phyloP scores from a whole-genome alignment of 2,888 invertebrate species.

The Xestoiulus laeticollis region DNA sequence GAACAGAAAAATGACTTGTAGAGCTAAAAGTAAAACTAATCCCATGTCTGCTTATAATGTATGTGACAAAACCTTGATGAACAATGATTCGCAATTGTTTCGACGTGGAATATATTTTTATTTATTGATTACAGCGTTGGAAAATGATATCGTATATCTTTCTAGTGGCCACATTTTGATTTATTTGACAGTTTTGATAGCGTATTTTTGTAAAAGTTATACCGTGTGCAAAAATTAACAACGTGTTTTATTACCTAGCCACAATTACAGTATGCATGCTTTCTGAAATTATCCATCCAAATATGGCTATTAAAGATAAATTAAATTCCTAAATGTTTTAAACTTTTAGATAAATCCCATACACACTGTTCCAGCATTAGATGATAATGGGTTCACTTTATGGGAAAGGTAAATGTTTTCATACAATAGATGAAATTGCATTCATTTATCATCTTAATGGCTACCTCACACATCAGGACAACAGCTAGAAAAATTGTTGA shows the following conservation, averaged over 20 bases:
- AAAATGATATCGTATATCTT: neutral
- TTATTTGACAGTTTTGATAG: neutral
- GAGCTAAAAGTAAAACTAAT: neutral
- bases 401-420: constrained; percentile 65
- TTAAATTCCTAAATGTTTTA: neutral
- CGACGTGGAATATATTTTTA: neutral
- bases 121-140: neutral
- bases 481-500: neutral
- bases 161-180: neutral
- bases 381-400: constrained; percentile 64
- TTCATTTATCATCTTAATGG: neutral
- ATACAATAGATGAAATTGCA: neutral
- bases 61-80: neutral
- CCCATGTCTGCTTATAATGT: neutral
- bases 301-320: neutral
- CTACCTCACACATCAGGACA: neutral
- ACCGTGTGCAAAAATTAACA: neutral
- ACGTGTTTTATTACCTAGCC: too few relatives aligned
- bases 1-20: neutral
- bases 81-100: neutral
- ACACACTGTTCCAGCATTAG: constrained; percentile 70
- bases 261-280: neutral
- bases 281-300: neutral
- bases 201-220: neutral
- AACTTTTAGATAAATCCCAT: constrained; percentile 61